phyloP scores from a whole-genome alignment of 2,797 vertebrate species.

The Pseudochirops cupreus region DNA sequence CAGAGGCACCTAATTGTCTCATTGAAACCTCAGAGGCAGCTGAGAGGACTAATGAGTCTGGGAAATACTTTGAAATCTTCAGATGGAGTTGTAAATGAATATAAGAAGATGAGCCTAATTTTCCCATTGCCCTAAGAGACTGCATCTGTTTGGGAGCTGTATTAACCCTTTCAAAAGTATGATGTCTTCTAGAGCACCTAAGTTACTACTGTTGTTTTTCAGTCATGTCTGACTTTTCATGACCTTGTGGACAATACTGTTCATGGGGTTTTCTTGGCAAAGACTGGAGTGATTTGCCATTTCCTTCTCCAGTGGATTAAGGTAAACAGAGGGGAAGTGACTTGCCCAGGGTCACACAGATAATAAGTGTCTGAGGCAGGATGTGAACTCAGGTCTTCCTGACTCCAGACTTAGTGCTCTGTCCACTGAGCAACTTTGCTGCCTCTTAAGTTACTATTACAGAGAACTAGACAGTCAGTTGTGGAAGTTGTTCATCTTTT shows the following conservation, averaged over 20 bases:
- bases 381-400: neutral
- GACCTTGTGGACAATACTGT: neutral
- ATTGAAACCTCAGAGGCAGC: constrained; percentile 68
- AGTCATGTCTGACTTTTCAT: neutral
- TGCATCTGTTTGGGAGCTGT: neutral
- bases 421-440: neutral
- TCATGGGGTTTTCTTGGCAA: neutral
- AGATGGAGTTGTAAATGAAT: constrained; percentile 18
- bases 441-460: neutral
- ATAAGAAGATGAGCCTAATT: neutral
- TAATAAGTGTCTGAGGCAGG: neutral
- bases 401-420: neutral
- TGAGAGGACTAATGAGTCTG: constrained; percentile 67
- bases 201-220: neutral
- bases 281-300: neutral
- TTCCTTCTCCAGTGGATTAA: neutral
- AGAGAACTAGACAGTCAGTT: no score
- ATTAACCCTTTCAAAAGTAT: neutral
- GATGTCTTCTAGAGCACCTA: neutral
- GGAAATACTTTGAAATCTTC: constrained; percentile 42
- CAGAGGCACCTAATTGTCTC: constrained; percentile 63
- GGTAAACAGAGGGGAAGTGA: neutral
- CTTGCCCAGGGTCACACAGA: neutral
- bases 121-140: neutral
- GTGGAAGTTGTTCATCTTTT: no score